Conservation (phyloP, 2,888 invertebrate genomes). For the Drosophila mulleri region DNA sequence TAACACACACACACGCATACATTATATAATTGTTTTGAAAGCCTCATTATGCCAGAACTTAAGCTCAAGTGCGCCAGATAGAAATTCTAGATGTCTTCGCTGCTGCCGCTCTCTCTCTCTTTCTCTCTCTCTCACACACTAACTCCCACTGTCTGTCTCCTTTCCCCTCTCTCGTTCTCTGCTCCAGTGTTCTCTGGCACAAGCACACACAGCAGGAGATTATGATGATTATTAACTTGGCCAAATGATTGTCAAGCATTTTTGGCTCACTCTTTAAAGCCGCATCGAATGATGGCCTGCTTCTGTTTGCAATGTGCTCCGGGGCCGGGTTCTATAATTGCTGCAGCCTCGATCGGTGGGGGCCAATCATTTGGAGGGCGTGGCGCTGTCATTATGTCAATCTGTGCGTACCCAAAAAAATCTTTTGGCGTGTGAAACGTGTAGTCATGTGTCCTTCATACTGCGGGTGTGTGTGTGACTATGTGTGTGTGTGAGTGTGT, state of each 20-base stretch:
- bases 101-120: background rate
- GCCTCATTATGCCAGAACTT: slow-evolving; percentile 79
- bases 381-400: slow-evolving; percentile 77
- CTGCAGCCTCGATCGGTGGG: slow-evolving; percentile 21
- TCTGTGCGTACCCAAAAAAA: slow-evolving; percentile 55
- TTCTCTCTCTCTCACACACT: no score
- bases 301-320: slow-evolving; percentile 70
- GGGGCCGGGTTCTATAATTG: slow-evolving; percentile 66
- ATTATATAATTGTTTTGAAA: slow-evolving; percentile 76
- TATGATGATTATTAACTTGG: slow-evolving; percentile 74
- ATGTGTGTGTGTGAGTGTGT: slow-evolving; percentile 33
- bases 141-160: background rate
- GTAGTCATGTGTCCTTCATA: slow-evolving; percentile 30
- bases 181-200: slow-evolving; percentile 5
- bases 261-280: slow-evolving; percentile 62
- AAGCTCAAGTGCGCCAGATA: slow-evolving; percentile 49
- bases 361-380: slow-evolving; percentile 78
- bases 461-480: slow-evolving; percentile 2
- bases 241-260: slow-evolving; percentile 32
- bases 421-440: slow-evolving; percentile 62
- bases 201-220: slow-evolving; percentile 58
- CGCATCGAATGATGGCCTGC: slow-evolving; percentile 49
- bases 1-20: slow-evolving; percentile 20
- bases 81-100: slow-evolving; percentile 6
- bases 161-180: background rate